Conservation (phyloP, 2,888 invertebrate genomes). For the Morpho achilles region DNA sequence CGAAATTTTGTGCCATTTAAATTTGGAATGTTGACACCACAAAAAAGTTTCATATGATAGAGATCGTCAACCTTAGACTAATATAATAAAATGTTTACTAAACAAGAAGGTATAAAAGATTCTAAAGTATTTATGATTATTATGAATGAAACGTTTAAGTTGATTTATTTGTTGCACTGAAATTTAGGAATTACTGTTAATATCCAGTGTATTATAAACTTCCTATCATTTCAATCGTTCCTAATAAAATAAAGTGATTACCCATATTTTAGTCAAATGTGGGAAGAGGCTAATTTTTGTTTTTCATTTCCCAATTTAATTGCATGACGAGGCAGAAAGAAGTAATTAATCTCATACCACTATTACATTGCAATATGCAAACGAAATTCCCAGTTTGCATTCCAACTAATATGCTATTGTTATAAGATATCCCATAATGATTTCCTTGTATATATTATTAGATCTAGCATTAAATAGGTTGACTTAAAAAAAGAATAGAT, state of each 20-base stretch:
- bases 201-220: no score
- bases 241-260: no score
- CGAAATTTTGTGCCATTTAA: constrained; percentile 37
- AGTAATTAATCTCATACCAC: constrained; percentile 7
- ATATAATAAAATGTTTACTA: not conserved
- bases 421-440: constrained; percentile 13
- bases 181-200: no score
- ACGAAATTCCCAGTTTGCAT: constrained; percentile 8
- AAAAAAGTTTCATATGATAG: constrained; percentile 26
- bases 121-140: no score
- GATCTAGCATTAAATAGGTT: no score
- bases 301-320: constrained; percentile 14
- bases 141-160: no score
- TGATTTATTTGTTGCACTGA: no score
- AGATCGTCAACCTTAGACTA: constrained; percentile 25
- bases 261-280: not conserved
- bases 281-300: constrained; percentile 7
- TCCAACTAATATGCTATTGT: constrained; percentile 24
- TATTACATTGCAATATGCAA: constrained; percentile 9
- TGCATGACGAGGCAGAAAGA: constrained; percentile 15
- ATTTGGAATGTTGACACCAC: constrained; percentile 38
- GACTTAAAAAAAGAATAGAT: no score
- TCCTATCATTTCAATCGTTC: no score
- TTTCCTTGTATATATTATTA: not conserved
- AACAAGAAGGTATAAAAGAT: not conserved